Evolutionary conservation across 1,140 invertebrate genomes (phyloP), one percentile per base, ranked within the genome.

Genomic region (Drosophila subpulchrella): DNA sequence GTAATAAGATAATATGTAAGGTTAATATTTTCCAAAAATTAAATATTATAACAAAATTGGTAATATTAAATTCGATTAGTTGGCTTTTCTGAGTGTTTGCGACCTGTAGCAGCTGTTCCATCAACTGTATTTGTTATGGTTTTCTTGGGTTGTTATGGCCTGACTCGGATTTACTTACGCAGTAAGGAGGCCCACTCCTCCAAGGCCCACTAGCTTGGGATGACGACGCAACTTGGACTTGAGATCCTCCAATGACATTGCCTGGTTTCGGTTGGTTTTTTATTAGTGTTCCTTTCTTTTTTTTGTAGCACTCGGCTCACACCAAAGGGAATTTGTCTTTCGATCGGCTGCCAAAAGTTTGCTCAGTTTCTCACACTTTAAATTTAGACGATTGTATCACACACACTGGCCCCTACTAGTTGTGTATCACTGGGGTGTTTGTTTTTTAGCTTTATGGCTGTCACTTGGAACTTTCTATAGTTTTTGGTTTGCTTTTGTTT

Each of bases 221-320:
- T 90, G 79, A 76, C 90, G 90, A 59, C 82, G 72, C 55, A 91
- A 32, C 46, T 78, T 90, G 62, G 72, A 51, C 71, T 81, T 90
- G 24, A 90, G 74, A 67, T 90, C 81, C 68, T 90, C 86, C 54
- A 90, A 81, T 85, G 85, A 81, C 85, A 90, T 86, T 67, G 81
- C 81, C 81, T 68, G 70, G 44, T 62, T 56, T 76, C 66, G 70
- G 20, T 3, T 38, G 44, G 34, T 15, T 54, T 12, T 12, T 20
- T 34, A 20, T 20, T n/a, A 11, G 24, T 51, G 51, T 36, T 32
- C 7, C 77, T 46, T 71, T 74, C 32, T 60, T 61, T 65, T 76
- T 81, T 39, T 59, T 57, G 46, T 59, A 32, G 44, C 57, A 30
- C 42, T 48, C 17, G 41, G 32, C 61, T 47, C 78, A 66, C 50